phyloP scores from a whole-genome alignment of 2,113 vertebrate genomes.

The Gymnarchus niloticus region DNA sequence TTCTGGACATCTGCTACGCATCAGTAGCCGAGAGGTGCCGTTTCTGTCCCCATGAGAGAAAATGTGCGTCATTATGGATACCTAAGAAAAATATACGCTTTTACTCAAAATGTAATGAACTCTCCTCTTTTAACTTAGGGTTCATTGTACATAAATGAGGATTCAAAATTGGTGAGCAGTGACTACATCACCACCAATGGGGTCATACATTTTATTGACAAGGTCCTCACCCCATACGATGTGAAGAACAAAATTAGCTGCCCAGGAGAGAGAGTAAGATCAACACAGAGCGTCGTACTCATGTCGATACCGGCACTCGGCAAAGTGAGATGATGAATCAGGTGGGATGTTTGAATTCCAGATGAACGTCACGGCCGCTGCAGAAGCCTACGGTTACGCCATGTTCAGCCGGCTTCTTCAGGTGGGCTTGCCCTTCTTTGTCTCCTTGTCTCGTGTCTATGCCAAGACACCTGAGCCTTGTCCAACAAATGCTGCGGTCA shows the following conservation, averaged over 20 bases:
- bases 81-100: neutral
- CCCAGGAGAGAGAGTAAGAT: neutral
- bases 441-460: neutral
- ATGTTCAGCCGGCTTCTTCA: constrained; percentile 72
- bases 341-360: constrained; percentile 39
- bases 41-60: neutral
- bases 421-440: constrained; percentile 54
- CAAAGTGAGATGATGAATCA: neutral
- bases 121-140: constrained; percentile 57
- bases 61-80: neutral
- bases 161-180: constrained; percentile 63
- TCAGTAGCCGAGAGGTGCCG: constrained; percentile 66
- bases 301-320: neutral
- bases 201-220: constrained; percentile 80
- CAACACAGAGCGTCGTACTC: too few relatives aligned
- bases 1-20: constrained; percentile 72
- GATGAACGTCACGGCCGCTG: constrained; percentile 69
- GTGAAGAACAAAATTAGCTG: neutral
- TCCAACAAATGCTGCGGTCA: neutral
- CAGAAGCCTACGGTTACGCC: constrained; percentile 75
- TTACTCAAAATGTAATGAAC: neutral
- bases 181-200: constrained; percentile 69
- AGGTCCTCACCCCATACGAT: constrained; percentile 60
- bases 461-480: neutral
- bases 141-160: constrained; percentile 75